Evolutionary conservation across 2,888 invertebrate species (phyloP).

Genomic region (Saturnia japonica): DNA sequence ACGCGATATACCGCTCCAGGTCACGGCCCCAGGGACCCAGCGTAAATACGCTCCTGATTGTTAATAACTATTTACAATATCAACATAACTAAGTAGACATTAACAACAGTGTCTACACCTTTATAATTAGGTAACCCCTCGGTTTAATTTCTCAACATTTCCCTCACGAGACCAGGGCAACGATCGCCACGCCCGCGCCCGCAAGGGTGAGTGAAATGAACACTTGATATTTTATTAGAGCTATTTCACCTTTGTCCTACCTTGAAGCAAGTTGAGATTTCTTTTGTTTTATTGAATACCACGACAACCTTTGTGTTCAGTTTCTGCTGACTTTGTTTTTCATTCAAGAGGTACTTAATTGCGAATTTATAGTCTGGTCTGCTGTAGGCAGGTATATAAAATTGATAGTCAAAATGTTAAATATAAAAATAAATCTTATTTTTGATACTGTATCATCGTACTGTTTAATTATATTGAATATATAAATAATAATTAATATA

Average conservation of each 20-base stretch:
- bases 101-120: not conserved
- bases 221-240: constrained; percentile 43
- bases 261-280: constrained; percentile 23
- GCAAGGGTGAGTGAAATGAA: constrained; percentile 39
- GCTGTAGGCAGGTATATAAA: too few species aligned
- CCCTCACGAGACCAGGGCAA: constrained; percentile 53
- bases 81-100: not conserved
- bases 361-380: too few species aligned
- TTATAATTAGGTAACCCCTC: constrained; percentile 9
- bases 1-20: too few species aligned
- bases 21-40: too few species aligned
- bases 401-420: too few species aligned
- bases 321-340: constrained; percentile 9
- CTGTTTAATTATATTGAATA: too few species aligned
- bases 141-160: constrained; percentile 20
- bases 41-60: too few species aligned
- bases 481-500: too few species aligned
- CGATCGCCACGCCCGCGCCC: constrained; percentile 65
- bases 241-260: constrained; percentile 33
- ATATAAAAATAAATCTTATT: too few species aligned
- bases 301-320: constrained; percentile 18
- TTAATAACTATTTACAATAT: not conserved
- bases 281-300: constrained; percentile 20
- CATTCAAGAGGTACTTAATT: not conserved
- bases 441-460: too few species aligned